Conservation (phyloP, 2,888 invertebrate species). For the Dysmachus trigonus region DNA sequence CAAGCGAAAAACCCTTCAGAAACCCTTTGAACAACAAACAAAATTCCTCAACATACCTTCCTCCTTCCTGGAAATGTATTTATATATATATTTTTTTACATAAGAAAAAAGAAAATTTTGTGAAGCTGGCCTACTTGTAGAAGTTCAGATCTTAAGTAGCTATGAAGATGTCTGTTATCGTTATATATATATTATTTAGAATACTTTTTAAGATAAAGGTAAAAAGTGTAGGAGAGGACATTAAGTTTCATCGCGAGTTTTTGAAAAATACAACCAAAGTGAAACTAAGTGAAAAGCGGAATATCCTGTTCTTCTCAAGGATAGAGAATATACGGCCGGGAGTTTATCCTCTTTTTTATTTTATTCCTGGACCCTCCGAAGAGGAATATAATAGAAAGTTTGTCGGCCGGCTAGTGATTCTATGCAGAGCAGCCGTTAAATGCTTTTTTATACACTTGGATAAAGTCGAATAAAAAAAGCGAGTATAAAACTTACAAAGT, state of each 20-base stretch:
- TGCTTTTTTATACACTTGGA: neutral
- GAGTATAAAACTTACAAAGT: conserved; percentile 41
- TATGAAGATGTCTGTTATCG: neutral
- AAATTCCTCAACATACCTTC: neutral
- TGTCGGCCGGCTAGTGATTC: neutral
- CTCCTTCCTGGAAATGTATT: neutral
- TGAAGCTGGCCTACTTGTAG: neutral
- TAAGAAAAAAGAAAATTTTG: neutral
- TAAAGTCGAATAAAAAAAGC: neutral
- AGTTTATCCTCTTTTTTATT: neutral
- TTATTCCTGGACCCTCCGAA: neutral
- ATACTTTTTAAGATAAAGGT: neutral
- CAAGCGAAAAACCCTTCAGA: neutral
- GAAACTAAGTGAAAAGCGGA: neutral
- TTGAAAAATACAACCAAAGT: neutral
- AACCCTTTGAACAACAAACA: neutral
- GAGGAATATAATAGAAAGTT: neutral
- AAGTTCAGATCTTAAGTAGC: neutral
- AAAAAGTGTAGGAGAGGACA: neutral
- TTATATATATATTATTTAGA: too few relatives aligned
- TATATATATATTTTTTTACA: neutral
- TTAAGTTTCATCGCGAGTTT: neutral
- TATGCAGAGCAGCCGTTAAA: neutral
- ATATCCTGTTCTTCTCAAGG: neutral
- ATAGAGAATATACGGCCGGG: neutral